A percentile compares a stretch with the other conserved stretches of the same genome.
Conservation (phyloP, 30 jellyfish, hydroid and myxozoan species). For the Catostylus mosaicus region DNA sequence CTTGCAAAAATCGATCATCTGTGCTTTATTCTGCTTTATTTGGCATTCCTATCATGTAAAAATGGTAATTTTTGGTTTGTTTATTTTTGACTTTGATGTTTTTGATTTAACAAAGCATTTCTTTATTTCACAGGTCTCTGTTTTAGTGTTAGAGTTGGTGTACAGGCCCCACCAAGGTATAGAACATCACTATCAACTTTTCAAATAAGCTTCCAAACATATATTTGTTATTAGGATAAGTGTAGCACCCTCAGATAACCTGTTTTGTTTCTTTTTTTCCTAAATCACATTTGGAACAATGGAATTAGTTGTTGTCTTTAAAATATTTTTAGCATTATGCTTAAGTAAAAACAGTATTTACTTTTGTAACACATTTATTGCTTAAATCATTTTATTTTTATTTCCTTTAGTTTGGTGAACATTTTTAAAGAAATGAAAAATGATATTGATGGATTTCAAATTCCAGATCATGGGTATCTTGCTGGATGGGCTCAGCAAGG, state of each 20-base stretch:
- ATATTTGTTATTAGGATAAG: too few species aligned
- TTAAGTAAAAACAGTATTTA: too few species aligned
- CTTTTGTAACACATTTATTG: too few species aligned
- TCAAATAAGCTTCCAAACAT: too few species aligned
- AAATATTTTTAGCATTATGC: too few species aligned
- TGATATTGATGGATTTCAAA: slow-evolving; percentile 91
- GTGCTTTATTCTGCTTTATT: background rate
- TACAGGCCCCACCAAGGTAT: slow-evolving; percentile 98
- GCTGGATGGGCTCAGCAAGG: slow-evolving; percentile 99
- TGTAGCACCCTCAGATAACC: too few species aligned
- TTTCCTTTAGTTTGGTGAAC: slow-evolving; percentile 80
- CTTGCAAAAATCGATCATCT: background rate
- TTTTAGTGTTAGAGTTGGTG: slow-evolving; percentile 94
- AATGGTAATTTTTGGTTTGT: background rate
- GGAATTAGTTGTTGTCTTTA: too few species aligned
- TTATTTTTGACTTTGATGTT: background rate
- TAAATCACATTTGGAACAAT: too few species aligned
- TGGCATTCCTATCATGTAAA: background rate
- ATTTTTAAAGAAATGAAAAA: slow-evolving; percentile 88
- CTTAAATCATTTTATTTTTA: too few species aligned
- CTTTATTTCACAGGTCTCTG: slow-evolving; percentile 75
- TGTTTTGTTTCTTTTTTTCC: too few species aligned
- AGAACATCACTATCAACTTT: background rate
- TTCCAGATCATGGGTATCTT: slow-evolving; percentile 96
- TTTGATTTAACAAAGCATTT: background rate